A percentile compares a stretch with the other conserved stretches of the same genome.
phyloP scores from a whole-genome alignment of 2,888 invertebrate genomes.

The Frankliniella fusca region DNA sequence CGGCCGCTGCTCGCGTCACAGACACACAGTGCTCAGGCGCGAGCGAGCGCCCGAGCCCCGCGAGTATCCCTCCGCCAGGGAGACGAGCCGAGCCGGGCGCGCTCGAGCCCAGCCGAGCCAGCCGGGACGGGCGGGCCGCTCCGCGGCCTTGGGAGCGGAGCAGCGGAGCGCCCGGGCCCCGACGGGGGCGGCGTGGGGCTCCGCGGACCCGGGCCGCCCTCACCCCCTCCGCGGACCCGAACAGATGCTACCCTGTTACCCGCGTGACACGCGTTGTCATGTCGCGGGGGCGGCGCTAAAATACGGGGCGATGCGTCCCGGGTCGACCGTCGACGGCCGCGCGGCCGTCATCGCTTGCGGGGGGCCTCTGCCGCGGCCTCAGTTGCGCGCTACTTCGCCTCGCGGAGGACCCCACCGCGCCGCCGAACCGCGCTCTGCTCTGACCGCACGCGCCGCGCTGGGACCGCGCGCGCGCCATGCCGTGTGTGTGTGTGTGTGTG shows the following conservation, averaged over 20 bases:
- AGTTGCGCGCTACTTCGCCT: not conserved
- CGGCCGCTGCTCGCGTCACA: slow-evolving; percentile 15
- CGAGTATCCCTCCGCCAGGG: not conserved
- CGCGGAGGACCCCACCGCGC: not conserved
- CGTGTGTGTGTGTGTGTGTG: too few species aligned
- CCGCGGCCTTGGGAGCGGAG: not conserved
- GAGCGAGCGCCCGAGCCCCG: not conserved
- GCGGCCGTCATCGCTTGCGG: not conserved
- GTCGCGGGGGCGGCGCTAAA: not conserved
- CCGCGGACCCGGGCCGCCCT: not conserved
- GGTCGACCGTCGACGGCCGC: not conserved
- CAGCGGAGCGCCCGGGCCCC: not conserved
- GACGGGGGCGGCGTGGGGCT: not conserved
- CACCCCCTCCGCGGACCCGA: not conserved
- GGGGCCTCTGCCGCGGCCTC: not conserved
- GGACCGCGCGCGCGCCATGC: not conserved
- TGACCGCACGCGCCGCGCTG: not conserved
- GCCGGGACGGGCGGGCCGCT: not conserved
- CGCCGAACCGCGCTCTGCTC: too few species aligned
- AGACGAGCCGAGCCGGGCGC: not conserved
- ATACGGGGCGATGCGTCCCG: not conserved
- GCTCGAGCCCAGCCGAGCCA: not conserved
- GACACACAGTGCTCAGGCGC: not conserved
- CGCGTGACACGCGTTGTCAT: not conserved
- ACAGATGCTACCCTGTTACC: not conserved